Percentiles rank a stretch among this genome's conserved stretches.
phyloP scores from a whole-genome alignment of 2,113 vertebrate species.

The Talpa occidentalis region DNA sequence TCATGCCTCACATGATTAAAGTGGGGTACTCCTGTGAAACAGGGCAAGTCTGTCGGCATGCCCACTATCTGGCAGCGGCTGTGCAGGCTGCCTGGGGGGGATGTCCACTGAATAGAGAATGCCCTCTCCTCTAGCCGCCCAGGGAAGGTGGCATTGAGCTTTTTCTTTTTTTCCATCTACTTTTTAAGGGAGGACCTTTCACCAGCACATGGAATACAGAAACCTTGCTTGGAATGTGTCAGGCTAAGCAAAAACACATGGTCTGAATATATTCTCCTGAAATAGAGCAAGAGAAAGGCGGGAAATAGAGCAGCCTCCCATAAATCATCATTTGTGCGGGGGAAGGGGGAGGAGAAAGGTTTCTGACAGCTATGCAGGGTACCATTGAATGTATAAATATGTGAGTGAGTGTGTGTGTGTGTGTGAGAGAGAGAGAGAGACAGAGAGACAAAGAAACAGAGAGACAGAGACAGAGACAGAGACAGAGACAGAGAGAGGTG shows the following conservation, averaged over 20 bases:
- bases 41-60: neutral
- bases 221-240: slow-evolving; percentile 74
- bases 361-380: slow-evolving; percentile 63
- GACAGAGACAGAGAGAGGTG: no score
- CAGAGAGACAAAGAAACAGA: no score
- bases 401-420: neutral
- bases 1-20: neutral
- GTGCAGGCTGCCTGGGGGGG: neutral
- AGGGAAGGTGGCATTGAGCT: neutral
- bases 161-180: neutral
- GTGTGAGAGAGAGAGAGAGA: neutral
- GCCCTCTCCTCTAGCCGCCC: neutral
- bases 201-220: slow-evolving; percentile 69
- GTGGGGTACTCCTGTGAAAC: neutral
- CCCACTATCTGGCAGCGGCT: neutral
- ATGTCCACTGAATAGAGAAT: neutral
- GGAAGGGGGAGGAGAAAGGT: neutral
- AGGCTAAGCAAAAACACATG: slow-evolving; percentile 78
- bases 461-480: no score
- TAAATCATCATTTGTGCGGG: slow-evolving; percentile 75
- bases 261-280: slow-evolving; percentile 63
- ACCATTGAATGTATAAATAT: neutral
- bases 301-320: slow-evolving; percentile 57
- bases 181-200: slow-evolving; percentile 48
- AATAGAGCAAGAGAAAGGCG: slow-evolving; percentile 73